Evolutionary conservation across 2,888 invertebrate genomes (phyloP).

Genomic region (Aelia acuminata): DNA sequence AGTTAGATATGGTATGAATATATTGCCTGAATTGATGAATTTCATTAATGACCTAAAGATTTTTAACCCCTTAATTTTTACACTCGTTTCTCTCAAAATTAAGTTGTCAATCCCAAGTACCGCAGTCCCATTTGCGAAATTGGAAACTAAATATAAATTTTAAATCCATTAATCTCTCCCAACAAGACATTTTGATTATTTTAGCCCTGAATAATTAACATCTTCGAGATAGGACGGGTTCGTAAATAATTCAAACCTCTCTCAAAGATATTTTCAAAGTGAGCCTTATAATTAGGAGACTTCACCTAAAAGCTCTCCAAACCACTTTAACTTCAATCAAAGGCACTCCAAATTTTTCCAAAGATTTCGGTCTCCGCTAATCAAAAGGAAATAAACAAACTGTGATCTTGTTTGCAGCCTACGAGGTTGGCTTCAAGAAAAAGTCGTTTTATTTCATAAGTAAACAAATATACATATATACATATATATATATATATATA

Average conservation of each 20-base stretch:
- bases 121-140: no score
- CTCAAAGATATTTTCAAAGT: not conserved
- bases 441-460: no score
- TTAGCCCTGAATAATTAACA: not conserved
- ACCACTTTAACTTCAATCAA: not conserved
- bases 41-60: no score
- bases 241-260: not conserved
- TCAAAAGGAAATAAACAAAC: not conserved
- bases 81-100: no score
- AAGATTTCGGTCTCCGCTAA: conserved; percentile 5
- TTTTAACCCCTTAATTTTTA: no score
- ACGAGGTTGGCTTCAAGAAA: not conserved
- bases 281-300: not conserved
- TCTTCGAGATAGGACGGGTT: not conserved
- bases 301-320: not conserved
- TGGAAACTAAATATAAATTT: no score
- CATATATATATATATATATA: no score
- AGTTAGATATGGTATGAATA: no score
- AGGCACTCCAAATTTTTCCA: not conserved
- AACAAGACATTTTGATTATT: not conserved
- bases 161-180: not conserved
- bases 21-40: no score
- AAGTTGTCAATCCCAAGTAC: no score
- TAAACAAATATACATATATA: no score
- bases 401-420: not conserved